phyloP scores from a whole-genome alignment of 2,888 invertebrate genomes.

The Epiblema foenella region DNA sequence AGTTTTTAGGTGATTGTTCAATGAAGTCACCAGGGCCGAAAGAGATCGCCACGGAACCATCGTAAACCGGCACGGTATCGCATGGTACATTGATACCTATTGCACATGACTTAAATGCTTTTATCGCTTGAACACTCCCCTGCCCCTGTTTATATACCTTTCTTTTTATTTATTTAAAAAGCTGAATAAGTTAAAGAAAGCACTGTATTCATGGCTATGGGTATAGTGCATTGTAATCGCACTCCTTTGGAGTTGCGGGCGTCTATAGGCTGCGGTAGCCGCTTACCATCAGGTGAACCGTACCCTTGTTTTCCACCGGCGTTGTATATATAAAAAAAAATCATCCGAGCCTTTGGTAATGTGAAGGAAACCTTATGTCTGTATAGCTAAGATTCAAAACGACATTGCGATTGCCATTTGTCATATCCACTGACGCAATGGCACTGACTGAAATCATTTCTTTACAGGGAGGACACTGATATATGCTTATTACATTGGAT shows the following conservation, averaged over 20 bases:
- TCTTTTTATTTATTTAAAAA: conserved; percentile 4
- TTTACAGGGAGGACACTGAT: too few species aligned
- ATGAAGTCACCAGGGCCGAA: conserved; percentile 82
- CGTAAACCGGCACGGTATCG: conserved; percentile 69
- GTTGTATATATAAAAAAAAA: too few species aligned
- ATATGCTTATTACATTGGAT: too few species aligned
- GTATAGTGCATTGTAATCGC: conserved; percentile 18
- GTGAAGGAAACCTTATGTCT: background rate
- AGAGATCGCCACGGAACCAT: conserved; percentile 71
- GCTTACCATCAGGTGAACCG: too few species aligned
- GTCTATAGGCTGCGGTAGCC: too few species aligned
- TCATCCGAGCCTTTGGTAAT: conserved; percentile 1
- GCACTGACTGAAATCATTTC: background rate
- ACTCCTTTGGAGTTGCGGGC: too few species aligned
- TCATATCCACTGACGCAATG: conserved; percentile 3
- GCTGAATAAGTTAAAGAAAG: background rate
- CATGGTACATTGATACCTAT: conserved; percentile 58
- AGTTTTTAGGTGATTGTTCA: conserved; percentile 73
- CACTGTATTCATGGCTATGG: background rate
- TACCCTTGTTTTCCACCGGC: too few species aligned
- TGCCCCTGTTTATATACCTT: conserved; percentile 27
- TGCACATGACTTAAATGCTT: conserved; percentile 42
- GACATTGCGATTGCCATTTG: conserved; percentile 1
- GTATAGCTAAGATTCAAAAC: background rate
- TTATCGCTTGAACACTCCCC: conserved; percentile 40